Evolutionary conservation across 64 coral and sea anemone genomes (phyloP), one percentile per base, ranked within the genome.

Genomic region (Porites lutea): DNA sequence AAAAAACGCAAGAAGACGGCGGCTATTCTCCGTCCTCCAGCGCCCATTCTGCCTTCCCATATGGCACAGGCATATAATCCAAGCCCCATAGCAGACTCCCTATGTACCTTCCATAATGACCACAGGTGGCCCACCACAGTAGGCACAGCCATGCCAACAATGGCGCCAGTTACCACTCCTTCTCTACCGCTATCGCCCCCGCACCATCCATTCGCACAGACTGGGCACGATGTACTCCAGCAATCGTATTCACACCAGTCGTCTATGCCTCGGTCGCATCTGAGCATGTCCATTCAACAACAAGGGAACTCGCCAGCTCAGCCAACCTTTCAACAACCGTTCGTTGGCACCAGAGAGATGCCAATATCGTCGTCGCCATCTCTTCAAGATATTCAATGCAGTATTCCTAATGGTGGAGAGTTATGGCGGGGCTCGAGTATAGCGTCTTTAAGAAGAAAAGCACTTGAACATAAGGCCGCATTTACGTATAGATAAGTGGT

Each of bases 1-100:
- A 98, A 98, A 80, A 98, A 98, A 66, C 97, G 97, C 9, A 98
- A 98, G 91, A 98, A 98, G 97, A 98, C 93, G 0, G 94, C 97
- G 8, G 89, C 97, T 2, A 95, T 98, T 75, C 94, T 98, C 14
- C 97, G 97, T 2, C 97, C 97, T 62, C 97, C 97, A 3, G 94
- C 97, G 3, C 97, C 97, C 12, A 98, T 98, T 52, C 82, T 98
- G 13, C 97, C 97, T 3, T 96, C 97, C 10, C 97, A 98, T 47
- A 96, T 99, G 87, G 94, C 94, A 46, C 97, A 99, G 85, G 91
- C 94, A 11, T 99, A 96, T 72, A 99, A 96, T 45, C 77, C 97
- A 43, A 95, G 90, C 91, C 94, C 97, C 12, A 88, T 99, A n/a
- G 95, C 84, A 0, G 97, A 99, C 63, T 90, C 97, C 0, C 61